phyloP scores from a whole-genome alignment of 2,797 vertebrate species.

The Enteromius trimaculatus region DNA sequence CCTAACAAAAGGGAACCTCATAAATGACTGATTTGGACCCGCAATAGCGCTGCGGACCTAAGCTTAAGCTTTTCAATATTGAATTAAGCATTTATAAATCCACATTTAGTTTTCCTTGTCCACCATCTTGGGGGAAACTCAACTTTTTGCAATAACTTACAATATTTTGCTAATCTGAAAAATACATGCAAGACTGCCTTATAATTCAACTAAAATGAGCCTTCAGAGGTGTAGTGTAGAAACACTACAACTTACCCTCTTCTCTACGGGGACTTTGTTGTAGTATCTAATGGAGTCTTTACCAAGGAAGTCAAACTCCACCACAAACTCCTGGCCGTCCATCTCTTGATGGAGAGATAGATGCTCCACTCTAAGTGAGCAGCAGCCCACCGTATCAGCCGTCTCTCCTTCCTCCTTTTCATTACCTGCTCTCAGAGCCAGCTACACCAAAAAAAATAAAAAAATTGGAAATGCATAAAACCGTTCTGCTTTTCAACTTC shows the following conservation, averaged over 20 bases:
- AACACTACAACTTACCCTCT: slow-evolving; percentile 83
- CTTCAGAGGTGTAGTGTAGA: background rate
- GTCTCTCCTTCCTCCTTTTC: slow-evolving; percentile 99
- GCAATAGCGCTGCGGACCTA: background rate
- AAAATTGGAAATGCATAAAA: slow-evolving; percentile 20
- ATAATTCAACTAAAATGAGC: background rate
- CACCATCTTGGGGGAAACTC: background rate
- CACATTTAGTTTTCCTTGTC: background rate
- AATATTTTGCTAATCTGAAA: background rate
- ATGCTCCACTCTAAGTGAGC: slow-evolving; percentile 94
- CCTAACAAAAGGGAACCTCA: background rate
- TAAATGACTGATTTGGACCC: slow-evolving; percentile 6
- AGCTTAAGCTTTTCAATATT: background rate
- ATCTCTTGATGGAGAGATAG: slow-evolving; percentile 90
- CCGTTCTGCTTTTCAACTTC: slow-evolving; percentile 23
- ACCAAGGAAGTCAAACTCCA: slow-evolving; percentile 96
- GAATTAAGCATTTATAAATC: slow-evolving; percentile 9
- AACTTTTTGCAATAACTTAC: background rate
- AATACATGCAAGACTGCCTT: background rate
- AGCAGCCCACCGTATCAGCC: slow-evolving; percentile 96
- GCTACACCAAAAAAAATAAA: slow-evolving; percentile 69
- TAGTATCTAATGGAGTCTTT: slow-evolving; percentile 99
- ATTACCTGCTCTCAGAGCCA: slow-evolving; percentile 97
- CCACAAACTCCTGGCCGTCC: slow-evolving; percentile 93
- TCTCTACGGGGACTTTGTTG: slow-evolving; percentile 97